Evolutionary conservation across 2,113 vertebrate genomes (phyloP), one percentile per base, ranked within the genome.

Genomic region (Etia nguti): DNA sequence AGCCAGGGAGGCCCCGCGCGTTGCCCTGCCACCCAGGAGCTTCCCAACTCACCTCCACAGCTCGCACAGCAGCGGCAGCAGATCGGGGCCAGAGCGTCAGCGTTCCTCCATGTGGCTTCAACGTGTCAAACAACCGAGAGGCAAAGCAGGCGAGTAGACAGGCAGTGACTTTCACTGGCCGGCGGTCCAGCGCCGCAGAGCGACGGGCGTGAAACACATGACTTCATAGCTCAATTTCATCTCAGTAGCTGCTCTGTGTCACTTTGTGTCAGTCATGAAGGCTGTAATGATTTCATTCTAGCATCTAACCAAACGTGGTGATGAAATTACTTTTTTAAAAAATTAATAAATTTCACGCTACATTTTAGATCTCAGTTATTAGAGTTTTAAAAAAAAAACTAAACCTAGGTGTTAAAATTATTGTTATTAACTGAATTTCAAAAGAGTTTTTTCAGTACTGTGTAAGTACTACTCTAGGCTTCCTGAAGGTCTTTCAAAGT

Each of bases 11-110:
- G 97, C 97, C 97, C 97, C 95, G 92, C 88, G 68, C 46, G 56
- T 92, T 96, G 96, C 96, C 95, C 97, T 97, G 95, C 96, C 93
- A 93, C 96, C 95, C 96, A 96, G 95, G 96, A 96, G 92, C 96
- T 91, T 96, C 94, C 87, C 89, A 93, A 95, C 97, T 97, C 96
- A 98, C 97, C 97, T 97, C 96, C 93, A 94, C 95, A 95, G 90
- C 86, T 87, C 82, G 13, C 43, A 50, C 8, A 59, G 90, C 90
- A 79, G 57, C 65, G 0, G 70, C 70, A 1, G 26, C 43, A 77
- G 70, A 12, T 31, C 59, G 6, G 55, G 57, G n/a, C 11, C 55
- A 60, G 85, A 48, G 22, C 6, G 10, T 6, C 54, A 1, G 54
- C 1, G 85, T 11, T 50, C 80, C 54, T 88, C 73, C 52, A 70